Evolutionary conservation across 2,113 vertebrate genomes (phyloP).

Genomic region (Nyctibius bracteatus): DNA sequence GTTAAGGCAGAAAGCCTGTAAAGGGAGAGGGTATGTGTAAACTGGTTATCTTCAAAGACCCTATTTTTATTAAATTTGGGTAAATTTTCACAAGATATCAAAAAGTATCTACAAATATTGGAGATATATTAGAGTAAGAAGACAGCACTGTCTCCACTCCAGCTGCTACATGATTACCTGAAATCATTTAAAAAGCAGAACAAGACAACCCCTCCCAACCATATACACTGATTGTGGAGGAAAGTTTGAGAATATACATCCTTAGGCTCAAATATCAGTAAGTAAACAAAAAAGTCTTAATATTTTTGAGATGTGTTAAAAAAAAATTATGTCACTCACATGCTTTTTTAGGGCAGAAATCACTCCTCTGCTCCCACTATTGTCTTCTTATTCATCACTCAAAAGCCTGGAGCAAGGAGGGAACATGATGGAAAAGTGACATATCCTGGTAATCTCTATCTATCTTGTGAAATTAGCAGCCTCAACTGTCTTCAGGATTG

Average conservation of each 20-base stretch:
- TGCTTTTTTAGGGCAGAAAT: no score
- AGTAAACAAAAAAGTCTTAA: no score
- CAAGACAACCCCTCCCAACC: background rate
- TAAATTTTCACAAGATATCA: background rate
- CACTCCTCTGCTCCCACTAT: no score
- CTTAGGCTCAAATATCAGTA: no score
- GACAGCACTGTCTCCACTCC: background rate
- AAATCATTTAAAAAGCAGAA: background rate
- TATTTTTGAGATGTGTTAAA: no score
- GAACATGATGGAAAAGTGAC: no score
- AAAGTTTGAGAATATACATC: background rate
- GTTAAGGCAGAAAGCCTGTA: background rate
- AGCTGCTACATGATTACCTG: background rate
- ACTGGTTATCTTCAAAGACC: background rate
- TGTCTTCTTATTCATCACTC: no score
- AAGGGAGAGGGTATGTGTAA: background rate
- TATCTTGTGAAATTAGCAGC: no score
- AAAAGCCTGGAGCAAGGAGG: no score
- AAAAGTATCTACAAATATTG: background rate
- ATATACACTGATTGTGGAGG: background rate
- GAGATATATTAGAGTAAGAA: background rate
- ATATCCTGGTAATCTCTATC: no score
- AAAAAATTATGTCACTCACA: no score
- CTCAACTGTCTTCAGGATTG: no score
- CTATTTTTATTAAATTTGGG: background rate